Base-by-base conservation (phyloP, 2,113 vertebrate genomes). In the Myiozetetes cayanensis region DNA sequence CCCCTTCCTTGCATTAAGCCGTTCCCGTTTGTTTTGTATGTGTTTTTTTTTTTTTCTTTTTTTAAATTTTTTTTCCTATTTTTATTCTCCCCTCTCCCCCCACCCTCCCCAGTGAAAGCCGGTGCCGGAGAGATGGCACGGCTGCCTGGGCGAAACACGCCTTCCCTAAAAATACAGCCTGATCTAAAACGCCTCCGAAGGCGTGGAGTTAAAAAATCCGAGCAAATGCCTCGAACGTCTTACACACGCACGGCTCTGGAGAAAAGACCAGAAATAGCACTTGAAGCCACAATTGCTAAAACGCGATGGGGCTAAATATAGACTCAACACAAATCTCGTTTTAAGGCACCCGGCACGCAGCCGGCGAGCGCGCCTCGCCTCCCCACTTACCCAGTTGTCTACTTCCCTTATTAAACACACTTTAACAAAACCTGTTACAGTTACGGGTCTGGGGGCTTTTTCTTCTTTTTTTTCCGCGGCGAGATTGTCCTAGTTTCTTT, bases 181-280 rank as follows among this genome's bases (percentile, higher is more conserved):
- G 96, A 97, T 97, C 97, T 97, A 94, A 97, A 97, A 91, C 85
- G 96, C 94, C 97, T 96, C 96, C 12, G 89, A 96, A 97, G 93
- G 96, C 94, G 93, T 92, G 91, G 94, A 96, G 94, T 95, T 97
- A 94, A 97, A 97, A 95, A 98, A 97, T 95, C 96, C 95, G 55
- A 96, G 96, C 97, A 95, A 97, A 96, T 89, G 95, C 97, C 96
- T 96, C 96, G 96, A 97, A 97, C 96, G 95, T 95, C 96, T 92
- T 88, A 88, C 58, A 88, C 96, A 80, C 94, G 95, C 97, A 92
- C 87, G 79, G 96, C 96, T 89, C 96, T 58, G 86, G 91, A 97
- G 96, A 97, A 97, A 97, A 95, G 90, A 97, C 97, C 97, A 97
- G 96, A 98, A 98, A 98, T 98, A 98, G 97, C 95, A 80, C 91